Evolutionary conservation across 2,113 vertebrate genomes (phyloP), one percentile per base, ranked within the genome.

Genomic region (Syrrhaptes paradoxus): DNA sequence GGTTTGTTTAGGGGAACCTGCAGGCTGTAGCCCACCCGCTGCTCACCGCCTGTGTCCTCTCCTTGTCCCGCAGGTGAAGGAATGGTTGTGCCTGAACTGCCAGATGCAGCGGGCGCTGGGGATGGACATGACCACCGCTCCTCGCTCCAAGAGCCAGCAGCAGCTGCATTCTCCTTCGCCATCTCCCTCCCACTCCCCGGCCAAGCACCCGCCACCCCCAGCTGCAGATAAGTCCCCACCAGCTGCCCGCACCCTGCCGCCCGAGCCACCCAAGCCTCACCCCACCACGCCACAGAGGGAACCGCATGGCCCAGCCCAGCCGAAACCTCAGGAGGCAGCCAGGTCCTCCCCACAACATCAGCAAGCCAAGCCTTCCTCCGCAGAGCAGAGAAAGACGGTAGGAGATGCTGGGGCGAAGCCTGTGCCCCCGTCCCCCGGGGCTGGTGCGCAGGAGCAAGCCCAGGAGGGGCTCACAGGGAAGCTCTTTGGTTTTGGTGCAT

Each of bases 71-170:
- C 97, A 99, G 99, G 99, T 99, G 70, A 98, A 99, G 88, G 99
- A 99, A 96, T 99, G 99, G 99, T 97, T 99, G 70, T 99, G 99
- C 97, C 98, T 99, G 95, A 99, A 99, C 97, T 99, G 99, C 98
- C 99, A 99, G 98, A 99, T 99, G 99, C 99, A 99, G 98, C 98
- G 99, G 96, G 99, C 99, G 2, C 94, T 99, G 96, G 99, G 99
- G 76, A 99, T 99, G 99, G 99, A 99, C 97, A 99, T 99, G 99
- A 99, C 98, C 83, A 99, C 99, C 1, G 99, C 99, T n/a, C 99
- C 99, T 59, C 98, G 99, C 83, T 99, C 99, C 97, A 99, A 99
- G 96, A 99, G 99, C 97, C 99, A 99, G 97, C 99, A 99, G 93
- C 99, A 99, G 97, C 98, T 99, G 83, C 98, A 99, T 95, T 99